Base-by-base conservation (phyloP, 2,113 vertebrate species). In the Mustelus asterias region DNA sequence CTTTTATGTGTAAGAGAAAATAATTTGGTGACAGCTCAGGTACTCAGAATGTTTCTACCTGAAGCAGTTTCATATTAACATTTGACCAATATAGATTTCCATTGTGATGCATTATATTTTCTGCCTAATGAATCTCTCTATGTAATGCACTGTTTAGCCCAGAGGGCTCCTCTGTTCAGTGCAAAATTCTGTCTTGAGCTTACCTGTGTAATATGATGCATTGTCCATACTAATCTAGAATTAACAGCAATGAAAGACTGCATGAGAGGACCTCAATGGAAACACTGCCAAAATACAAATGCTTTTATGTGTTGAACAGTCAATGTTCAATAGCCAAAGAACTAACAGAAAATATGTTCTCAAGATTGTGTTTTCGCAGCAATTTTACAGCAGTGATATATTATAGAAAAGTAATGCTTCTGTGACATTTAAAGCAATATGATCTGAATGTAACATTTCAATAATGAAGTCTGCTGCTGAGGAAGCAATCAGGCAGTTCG, bases 391-490 rank as follows among this genome's bases (percentile, higher is more conserved):
- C 93, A 95, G 93, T 72, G 67, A 48, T 95, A 54, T 41, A 48
- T 72, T 95, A 95, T 95, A 72, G 93, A 41, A 72, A 95, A 95
- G 67, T 69, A 72, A 95, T 95, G 93, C 69, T 72, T 72, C 93
- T 95, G 93, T 95, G 93, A 95, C 93, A 94, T 94, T 94, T 94
- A 94, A 94, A 94, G 92, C 92, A 69, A 67, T 94, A 67, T 94
- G 92, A 94, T 94, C 65, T 94, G 92, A 94, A 70, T 69, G 92
- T 94, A 94, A 94, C 92, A 94, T 94, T 94, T 94, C 67, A 94
- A 67, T 94, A 94, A 94, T 94, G 92, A 94, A 94, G 60, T 94
- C 63, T 94, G 65, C 63, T 94, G 33, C 67, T 94, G 92, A 94
- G 65, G 92, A 94, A 94, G 92, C 92, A 94, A 94, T 94, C 92